Percentiles rank a stretch among this genome's conserved stretches.
Evolutionary conservation across 2,888 invertebrate species (phyloP).

Genomic region (Xestobium rufovillosum): DNA sequence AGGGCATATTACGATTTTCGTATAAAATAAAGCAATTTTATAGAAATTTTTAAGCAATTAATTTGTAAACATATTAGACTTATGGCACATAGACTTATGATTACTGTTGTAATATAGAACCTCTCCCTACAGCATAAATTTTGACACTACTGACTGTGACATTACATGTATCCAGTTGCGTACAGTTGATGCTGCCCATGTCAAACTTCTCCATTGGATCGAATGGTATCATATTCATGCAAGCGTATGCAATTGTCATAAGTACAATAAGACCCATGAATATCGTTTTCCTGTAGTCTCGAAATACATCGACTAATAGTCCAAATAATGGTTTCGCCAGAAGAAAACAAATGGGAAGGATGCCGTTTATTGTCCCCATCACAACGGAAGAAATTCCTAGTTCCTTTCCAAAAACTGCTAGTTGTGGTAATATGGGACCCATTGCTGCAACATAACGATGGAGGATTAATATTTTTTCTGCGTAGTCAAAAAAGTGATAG

Average conservation of each 20-base stretch:
- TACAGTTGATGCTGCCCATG: slow-evolving; percentile 24
- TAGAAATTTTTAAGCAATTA: no score
- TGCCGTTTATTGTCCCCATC: slow-evolving; percentile 70
- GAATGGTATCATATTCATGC: slow-evolving; percentile 59
- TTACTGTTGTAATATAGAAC: no score
- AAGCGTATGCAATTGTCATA: slow-evolving; percentile 62
- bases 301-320: slow-evolving; percentile 65
- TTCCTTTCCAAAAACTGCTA: slow-evolving; percentile 70
- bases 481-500: background rate
- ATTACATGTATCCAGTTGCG: slow-evolving; percentile 37
- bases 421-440: slow-evolving; percentile 72
- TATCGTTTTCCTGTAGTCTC: slow-evolving; percentile 59
- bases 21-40: no score
- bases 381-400: slow-evolving; percentile 66
- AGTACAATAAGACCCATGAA: slow-evolving; percentile 58
- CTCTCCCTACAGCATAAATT: no score
- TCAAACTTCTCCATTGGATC: slow-evolving; percentile 24
- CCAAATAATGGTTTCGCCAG: slow-evolving; percentile 71
- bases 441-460: slow-evolving; percentile 51
- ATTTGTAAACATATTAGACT: no score
- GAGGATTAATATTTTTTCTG: slow-evolving; percentile 7
- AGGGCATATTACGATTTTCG: no score
- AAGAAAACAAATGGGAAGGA: slow-evolving; percentile 69
- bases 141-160: slow-evolving; percentile 35
- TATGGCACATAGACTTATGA: no score